Conservation (phyloP, 2,888 invertebrate species). For the Tortricodes alternella region DNA sequence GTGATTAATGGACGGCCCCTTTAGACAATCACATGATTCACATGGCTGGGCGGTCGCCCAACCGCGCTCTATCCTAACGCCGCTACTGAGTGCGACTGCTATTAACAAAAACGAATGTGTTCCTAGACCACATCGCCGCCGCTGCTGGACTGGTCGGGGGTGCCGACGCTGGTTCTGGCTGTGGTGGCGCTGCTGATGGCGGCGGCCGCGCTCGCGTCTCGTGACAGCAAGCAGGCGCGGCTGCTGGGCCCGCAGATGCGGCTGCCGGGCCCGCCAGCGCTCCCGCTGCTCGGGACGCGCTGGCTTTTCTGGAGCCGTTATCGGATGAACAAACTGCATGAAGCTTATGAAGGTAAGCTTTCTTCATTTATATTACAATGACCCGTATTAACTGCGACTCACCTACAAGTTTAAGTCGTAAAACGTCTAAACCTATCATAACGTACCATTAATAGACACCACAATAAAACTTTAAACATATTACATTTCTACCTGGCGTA, state of each 20-base stretch:
- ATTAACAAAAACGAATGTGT: background rate
- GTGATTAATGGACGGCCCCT: too few relatives aligned
- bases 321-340: slow-evolving; percentile 88
- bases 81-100: too few relatives aligned
- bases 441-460: too few relatives aligned
- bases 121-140: slow-evolving; percentile 63
- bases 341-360: slow-evolving; percentile 88
- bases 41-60: too few relatives aligned
- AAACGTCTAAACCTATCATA: too few relatives aligned
- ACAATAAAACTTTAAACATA: too few relatives aligned
- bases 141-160: slow-evolving; percentile 69
- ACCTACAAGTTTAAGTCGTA: too few relatives aligned
- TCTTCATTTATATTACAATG: background rate
- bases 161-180: slow-evolving; percentile 66
- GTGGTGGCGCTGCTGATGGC: slow-evolving; percentile 57
- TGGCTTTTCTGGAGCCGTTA: slow-evolving; percentile 90
- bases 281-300: slow-evolving; percentile 90
- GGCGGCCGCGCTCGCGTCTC: slow-evolving; percentile 55
- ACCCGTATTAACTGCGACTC: too few relatives aligned
- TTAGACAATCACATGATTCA: too few relatives aligned
- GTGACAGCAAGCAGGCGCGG: slow-evolving; percentile 55
- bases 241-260: slow-evolving; percentile 37
- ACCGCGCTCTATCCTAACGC: too few relatives aligned
- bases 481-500: too few relatives aligned
- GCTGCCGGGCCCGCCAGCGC: slow-evolving; percentile 88